Evolutionary conservation across 2,797 vertebrate genomes (phyloP).

Genomic region (Coilia nasus): DNA sequence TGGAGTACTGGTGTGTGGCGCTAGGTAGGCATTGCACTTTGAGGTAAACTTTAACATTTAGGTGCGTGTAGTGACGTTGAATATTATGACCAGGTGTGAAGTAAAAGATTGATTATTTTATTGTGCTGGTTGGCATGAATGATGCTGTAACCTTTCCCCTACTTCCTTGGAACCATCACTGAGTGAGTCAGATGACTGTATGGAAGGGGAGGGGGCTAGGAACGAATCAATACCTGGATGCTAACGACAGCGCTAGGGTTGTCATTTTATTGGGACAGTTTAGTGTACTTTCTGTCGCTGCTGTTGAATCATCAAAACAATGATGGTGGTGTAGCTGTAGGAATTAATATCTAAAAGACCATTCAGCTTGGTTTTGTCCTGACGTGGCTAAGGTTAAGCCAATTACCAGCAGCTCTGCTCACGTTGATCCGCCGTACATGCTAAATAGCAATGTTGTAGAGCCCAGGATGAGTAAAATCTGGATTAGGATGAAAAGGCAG

Average conservation of each 20-base stretch:
- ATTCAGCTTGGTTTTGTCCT: neutral
- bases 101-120: neutral
- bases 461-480: neutral
- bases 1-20: neutral
- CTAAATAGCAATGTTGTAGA: neutral
- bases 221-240: neutral
- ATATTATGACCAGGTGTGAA: neutral
- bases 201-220: neutral
- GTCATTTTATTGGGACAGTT: neutral
- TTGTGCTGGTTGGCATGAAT: neutral
- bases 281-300: neutral
- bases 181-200: neutral
- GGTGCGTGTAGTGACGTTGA: neutral
- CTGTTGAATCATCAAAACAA: neutral
- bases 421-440: neutral
- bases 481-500: neutral
- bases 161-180: neutral
- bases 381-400: neutral
- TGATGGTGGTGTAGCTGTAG: neutral
- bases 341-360: neutral
- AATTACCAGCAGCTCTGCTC: neutral
- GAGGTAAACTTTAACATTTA: neutral
- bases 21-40: neutral
- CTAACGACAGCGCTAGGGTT: neutral
- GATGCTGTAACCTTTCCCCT: conserved; percentile 22